Conservation (phyloP, 2,113 vertebrate species). For the Apeltes quadracus region DNA sequence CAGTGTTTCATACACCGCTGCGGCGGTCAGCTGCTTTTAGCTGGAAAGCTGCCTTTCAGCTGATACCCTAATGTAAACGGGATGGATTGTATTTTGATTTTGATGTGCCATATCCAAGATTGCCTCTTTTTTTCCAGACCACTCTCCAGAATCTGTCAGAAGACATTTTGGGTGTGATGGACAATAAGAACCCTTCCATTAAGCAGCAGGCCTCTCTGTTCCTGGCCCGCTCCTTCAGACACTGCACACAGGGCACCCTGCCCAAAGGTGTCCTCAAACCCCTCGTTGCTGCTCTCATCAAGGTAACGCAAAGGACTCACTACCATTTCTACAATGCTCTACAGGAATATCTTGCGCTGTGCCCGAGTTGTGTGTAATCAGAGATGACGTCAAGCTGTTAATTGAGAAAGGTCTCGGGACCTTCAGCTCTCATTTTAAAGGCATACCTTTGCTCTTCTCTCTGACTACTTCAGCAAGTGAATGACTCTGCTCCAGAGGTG, state of each 20-base stretch:
- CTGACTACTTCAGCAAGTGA: conserved; percentile 87
- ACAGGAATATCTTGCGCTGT: no score
- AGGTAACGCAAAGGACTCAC: conserved; percentile 79
- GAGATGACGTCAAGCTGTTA: background rate
- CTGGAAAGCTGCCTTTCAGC: background rate
- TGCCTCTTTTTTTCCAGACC: conserved; percentile 80
- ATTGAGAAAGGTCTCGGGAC: background rate
- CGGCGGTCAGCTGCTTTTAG: no score
- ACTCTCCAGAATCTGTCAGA: conserved; percentile 94
- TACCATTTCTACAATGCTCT: background rate
- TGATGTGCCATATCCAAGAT: background rate
- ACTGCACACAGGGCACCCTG: conserved; percentile 90
- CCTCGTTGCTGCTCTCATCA: conserved; percentile 93
- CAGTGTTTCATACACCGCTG: no score
- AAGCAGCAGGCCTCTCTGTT: conserved; percentile 98
- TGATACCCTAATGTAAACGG: background rate
- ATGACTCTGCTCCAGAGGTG: conserved; percentile 95
- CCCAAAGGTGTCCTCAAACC: conserved; percentile 94
- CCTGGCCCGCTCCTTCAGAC: conserved; percentile 93
- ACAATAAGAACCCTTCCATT: conserved; percentile 98
- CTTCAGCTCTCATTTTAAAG: background rate
- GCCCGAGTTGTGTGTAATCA: no score
- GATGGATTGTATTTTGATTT: background rate
- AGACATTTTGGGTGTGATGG: conserved; percentile 95
- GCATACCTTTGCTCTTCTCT: background rate